Evolutionary conservation across 2,797 vertebrate genomes (phyloP), one percentile per base, ranked within the genome.

Genomic region (Urosaurus nigricauda): DNA sequence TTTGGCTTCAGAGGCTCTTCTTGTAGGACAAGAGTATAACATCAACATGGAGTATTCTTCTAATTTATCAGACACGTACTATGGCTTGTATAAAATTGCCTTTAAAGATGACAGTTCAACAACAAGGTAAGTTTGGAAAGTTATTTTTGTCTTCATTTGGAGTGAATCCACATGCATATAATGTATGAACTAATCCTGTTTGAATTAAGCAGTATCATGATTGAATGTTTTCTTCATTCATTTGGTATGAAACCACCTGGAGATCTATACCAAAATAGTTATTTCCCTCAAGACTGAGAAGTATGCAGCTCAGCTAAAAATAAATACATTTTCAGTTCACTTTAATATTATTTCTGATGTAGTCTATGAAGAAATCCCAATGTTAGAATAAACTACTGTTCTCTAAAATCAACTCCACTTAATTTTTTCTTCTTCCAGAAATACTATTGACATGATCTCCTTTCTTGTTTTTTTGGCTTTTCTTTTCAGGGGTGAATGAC

Each of bases 41-140:
- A 86, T 99, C 89, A 96, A 95, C 82, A 94, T 99, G 86, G 95
- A 97, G 11, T 99, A 98, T 95, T 96, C 92, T 0, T 97, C 98
- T 74, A 96, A 96, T 87, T 96, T 99, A 58, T 99, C 99, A 68
- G 97, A 96, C 90, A 97, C 96, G 60, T 99, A 98, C 79, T 97
- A 97, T 58, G 99, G 98, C 35, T 98, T 99, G 96, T 99, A 99
- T 95, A 98, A 97, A 94, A 97, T 98, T 95, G 98, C 98, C 24
- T 98, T 98, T 94, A 95, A 51, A 47, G 97, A 98, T 93, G 96
- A 96, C 94, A 92, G 74, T 89, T 96, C 96, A 58, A 92, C 88
- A 17, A 97, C 95, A 96, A 98, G 98, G 99, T 99, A 98, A 73
- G 91, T 19, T 11, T 37, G 53, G 5, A 82, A 58, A 90, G 35